Conservation (phyloP, 2,888 invertebrate species). For the Prosapia bicincta region DNA sequence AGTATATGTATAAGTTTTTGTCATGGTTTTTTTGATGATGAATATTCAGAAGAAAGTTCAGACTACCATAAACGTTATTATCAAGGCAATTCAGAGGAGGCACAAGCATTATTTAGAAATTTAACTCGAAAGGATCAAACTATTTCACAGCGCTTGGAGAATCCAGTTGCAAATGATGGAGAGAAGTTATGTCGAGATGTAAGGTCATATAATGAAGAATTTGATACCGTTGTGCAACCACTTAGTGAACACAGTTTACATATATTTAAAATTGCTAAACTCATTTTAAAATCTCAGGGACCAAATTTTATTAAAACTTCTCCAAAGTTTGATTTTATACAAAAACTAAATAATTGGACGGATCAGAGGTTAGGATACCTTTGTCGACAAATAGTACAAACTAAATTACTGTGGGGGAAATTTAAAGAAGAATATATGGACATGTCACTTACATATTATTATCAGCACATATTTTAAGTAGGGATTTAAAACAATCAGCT, state of each 20-base stretch:
- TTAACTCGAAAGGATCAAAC: background rate
- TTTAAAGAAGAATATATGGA: background rate
- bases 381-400: background rate
- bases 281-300: background rate
- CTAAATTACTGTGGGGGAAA: background rate
- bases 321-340: background rate
- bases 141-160: background rate
- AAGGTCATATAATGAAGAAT: background rate
- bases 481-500: no score
- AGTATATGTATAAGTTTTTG: background rate
- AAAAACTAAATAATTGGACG: background rate
- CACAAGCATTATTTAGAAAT: background rate
- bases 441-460: background rate
- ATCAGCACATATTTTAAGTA: background rate
- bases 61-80: background rate
- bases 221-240: background rate
- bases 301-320: background rate
- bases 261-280: background rate
- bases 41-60: background rate
- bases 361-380: background rate
- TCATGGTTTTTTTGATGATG: background rate
- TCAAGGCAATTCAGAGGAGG: background rate
- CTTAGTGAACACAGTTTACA: background rate
- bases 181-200: background rate
- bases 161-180: background rate